Conservation (phyloP, 1,140 invertebrate genomes). For the Dreissena rostriformis region DNA sequence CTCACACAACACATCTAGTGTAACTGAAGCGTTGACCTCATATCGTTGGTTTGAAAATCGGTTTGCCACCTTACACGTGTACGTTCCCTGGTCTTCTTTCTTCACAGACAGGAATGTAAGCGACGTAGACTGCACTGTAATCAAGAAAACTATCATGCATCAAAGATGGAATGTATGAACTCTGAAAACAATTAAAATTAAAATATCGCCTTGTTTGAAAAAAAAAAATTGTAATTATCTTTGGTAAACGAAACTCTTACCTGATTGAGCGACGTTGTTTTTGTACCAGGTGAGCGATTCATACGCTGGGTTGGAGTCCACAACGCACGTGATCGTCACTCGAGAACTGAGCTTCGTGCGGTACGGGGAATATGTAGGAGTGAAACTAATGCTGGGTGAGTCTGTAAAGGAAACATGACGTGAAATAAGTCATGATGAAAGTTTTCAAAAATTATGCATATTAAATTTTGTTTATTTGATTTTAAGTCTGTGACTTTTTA, state of each 20-base stretch:
- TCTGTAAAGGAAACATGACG: conserved; percentile 53
- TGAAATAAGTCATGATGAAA: too few species aligned
- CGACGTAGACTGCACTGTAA: too few species aligned
- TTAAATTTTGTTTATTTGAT: too few species aligned
- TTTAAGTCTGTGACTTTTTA: too few species aligned
- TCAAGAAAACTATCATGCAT: too few species aligned
- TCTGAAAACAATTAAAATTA: too few species aligned
- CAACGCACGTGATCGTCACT: conserved; percentile 57
- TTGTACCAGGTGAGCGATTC: conserved; percentile 60
- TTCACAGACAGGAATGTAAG: conserved; percentile 45
- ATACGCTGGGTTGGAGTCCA: conserved; percentile 69
- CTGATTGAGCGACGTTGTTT: conserved; percentile 45
- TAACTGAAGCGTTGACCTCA: conserved; percentile 13
- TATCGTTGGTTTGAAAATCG: neutral
- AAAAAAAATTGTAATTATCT: too few species aligned
- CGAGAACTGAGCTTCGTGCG: conserved; percentile 43
- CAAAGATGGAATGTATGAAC: too few species aligned
- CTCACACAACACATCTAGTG: conserved; percentile 59
- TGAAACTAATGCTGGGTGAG: conserved; percentile 64
- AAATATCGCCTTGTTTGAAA: too few species aligned
- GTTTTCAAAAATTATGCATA: too few species aligned
- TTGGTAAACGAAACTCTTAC: conserved; percentile 24
- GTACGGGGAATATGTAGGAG: conserved; percentile 54
- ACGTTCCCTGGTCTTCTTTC: conserved; percentile 56
- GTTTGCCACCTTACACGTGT: conserved; percentile 64